Evolutionary conservation across 2,113 vertebrate species (phyloP).

Genomic region (Leptocoma aspasia): DNA sequence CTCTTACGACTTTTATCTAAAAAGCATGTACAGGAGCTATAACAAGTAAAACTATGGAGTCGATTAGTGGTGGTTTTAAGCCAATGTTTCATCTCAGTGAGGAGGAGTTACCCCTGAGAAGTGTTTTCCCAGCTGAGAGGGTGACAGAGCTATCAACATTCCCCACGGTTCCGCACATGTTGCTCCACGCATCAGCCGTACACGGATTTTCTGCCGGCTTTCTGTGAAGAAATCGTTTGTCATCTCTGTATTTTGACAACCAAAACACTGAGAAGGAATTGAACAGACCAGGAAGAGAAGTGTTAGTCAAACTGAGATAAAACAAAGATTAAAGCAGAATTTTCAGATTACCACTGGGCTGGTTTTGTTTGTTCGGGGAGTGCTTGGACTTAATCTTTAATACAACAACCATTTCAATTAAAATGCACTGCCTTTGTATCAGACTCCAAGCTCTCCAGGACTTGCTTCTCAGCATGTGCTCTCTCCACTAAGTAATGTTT

Average conservation of each 20-base stretch:
- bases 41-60: background rate
- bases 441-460: background rate
- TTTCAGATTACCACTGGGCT: background rate
- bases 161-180: background rate
- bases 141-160: background rate
- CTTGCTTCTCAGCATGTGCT: background rate
- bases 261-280: background rate
- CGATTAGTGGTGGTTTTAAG: background rate
- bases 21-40: background rate
- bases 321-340: slow-evolving; percentile 31
- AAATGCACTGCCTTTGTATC: background rate
- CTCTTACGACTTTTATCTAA: background rate
- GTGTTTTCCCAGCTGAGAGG: background rate
- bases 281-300: slow-evolving; percentile 3
- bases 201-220: background rate
- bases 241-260: slow-evolving; percentile 31
- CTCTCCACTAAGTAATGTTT: background rate
- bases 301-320: slow-evolving; percentile 39
- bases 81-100: background rate
- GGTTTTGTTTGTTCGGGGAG: background rate
- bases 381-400: background rate
- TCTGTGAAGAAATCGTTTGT: background rate
- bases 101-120: background rate
- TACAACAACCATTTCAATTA: background rate
- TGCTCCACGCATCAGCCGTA: background rate